phyloP scores from a whole-genome alignment of 64 coral and sea anemone species.

The Actinia tenebrosa region DNA sequence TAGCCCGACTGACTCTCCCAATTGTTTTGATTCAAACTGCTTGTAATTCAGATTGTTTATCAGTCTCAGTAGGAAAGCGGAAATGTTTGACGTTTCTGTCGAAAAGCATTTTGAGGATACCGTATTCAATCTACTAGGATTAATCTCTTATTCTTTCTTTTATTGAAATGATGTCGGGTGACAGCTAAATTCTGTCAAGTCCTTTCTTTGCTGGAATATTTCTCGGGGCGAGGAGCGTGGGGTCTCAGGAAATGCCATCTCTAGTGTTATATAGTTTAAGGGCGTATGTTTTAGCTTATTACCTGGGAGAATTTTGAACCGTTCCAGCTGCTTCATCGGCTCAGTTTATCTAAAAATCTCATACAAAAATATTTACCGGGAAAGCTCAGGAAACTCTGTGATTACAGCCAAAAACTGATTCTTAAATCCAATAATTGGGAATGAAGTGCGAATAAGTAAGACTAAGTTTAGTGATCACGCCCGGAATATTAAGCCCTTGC shows the following conservation, averaged over 20 bases:
- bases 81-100: background rate
- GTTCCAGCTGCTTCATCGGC: background rate
- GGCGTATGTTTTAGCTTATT: background rate
- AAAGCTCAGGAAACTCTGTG: constrained; percentile 1
- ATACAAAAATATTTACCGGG: background rate
- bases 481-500: background rate
- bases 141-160: background rate
- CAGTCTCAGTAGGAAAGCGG: background rate
- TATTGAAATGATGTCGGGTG: background rate
- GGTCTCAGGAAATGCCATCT: background rate
- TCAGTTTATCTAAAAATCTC: background rate
- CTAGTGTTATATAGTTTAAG: background rate
- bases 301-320: background rate
- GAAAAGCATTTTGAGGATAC: background rate
- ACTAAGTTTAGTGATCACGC: background rate
- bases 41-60: background rate
- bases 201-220: background rate
- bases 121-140: background rate
- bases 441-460: background rate
- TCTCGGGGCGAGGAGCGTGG: background rate
- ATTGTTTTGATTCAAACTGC: background rate
- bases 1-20: background rate
- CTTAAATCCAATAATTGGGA: background rate
- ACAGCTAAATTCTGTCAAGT: background rate
- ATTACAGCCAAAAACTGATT: background rate